Evolutionary conservation across 2,888 invertebrate species (phyloP), one percentile per base, ranked within the genome.

Genomic region (Hydrotaea cyrtoneurina): DNA sequence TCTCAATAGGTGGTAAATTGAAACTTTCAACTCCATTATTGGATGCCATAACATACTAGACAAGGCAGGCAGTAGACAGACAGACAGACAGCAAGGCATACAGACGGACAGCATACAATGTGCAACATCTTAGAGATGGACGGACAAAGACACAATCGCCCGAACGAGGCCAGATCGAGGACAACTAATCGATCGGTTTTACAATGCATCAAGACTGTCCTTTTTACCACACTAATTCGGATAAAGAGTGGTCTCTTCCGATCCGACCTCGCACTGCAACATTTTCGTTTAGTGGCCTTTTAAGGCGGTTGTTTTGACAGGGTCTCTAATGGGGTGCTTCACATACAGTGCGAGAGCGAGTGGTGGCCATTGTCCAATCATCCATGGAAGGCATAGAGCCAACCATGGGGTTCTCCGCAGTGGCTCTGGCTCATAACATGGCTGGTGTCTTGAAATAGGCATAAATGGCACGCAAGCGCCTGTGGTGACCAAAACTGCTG

Each of bases 11-110:
- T 71, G 86, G 86, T 87, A 87, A 87, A 87, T 87, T 87, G 86
- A 87, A 87, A 86, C 86, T 87, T 87, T 87, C 86, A 87, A 86
- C 86, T 86, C 78, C 64, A 84, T 85, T 86, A 85, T 82, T 82
- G 26, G 79, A 77, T 82, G 73, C 59, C 74, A 82, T 85, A 85
- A 85, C 74, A 82, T 62, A 79, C 76, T 46, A 76, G 43, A 59
- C 64, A 76, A 17, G 17, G 36, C 36, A 43, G 39, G 21, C 21
- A 43, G 26, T 26, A 19, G 66, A n/a, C 11, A 39, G 1, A 39
- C 39, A 10, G 39, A 39, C 39, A 11, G 10, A 4, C 13, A 31
- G 31, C 55, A 76, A 17, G 17, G 36, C 36, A 43, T 23, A 31
- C 21, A 43, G 19, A 17, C 71, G 15, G 66, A 46, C 46, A 66